Conservation (phyloP, 2,888 invertebrate genomes). For the Synergus umbraculus region DNA sequence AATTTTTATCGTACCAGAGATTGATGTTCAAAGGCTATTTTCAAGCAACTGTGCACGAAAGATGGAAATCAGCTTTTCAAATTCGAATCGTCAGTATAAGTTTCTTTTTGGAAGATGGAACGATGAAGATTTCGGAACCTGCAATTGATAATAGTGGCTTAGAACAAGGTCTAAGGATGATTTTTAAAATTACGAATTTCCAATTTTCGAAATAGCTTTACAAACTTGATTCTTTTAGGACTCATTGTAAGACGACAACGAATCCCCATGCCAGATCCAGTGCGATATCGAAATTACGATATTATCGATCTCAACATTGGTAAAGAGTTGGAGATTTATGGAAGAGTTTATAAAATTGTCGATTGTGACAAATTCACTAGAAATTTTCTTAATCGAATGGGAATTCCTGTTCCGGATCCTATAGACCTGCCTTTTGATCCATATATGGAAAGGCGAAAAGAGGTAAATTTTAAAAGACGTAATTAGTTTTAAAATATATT, state of each 20-base stretch:
- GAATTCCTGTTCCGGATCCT: slow-evolving; percentile 89
- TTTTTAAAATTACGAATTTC: slow-evolving; percentile 40
- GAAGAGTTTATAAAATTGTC: slow-evolving; percentile 88
- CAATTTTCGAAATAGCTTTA: neutral
- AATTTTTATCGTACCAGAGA: slow-evolving; percentile 78
- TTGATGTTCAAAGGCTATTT: slow-evolving; percentile 88
- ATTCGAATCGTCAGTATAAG: slow-evolving; percentile 90
- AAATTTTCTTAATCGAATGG: slow-evolving; percentile 89
- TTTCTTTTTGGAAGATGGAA: slow-evolving; percentile 94
- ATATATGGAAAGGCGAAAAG: slow-evolving; percentile 63
- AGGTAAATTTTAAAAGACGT: slow-evolving; percentile 59
- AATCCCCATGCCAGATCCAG: slow-evolving; percentile 86
- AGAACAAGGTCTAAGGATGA: slow-evolving; percentile 84
- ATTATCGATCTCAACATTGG: slow-evolving; percentile 93
- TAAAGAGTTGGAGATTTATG: slow-evolving; percentile 87
- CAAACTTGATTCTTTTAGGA: slow-evolving; percentile 77
- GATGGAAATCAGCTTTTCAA: slow-evolving; percentile 82
- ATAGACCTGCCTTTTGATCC: slow-evolving; percentile 79
- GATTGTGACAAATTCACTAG: slow-evolving; percentile 93
- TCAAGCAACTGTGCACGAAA: slow-evolving; percentile 88
- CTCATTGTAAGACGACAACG: slow-evolving; percentile 90
- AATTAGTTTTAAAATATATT: neutral
- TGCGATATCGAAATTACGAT: slow-evolving; percentile 87
- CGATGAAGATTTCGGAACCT: slow-evolving; percentile 92
- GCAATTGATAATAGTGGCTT: slow-evolving; percentile 90